Evolutionary conservation across 1,140 invertebrate species (phyloP), one percentile per base, ranked within the genome.

Genomic region (Dreissena polymorpha): DNA sequence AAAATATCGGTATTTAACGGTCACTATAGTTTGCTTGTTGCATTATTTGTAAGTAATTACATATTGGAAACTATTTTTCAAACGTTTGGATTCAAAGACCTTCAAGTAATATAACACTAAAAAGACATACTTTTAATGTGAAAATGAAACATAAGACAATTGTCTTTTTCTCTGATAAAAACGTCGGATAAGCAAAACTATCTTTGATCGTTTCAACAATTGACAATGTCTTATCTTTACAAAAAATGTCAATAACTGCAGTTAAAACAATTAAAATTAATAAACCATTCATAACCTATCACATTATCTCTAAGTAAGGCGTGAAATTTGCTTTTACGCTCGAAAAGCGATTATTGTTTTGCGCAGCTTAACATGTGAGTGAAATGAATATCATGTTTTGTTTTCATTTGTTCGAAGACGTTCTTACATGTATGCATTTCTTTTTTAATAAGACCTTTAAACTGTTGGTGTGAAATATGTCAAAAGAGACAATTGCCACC

Each of bases 201-300:
- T 60, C 39, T 60, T 18, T 60, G 57, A 60, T 60, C 57, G 6
- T n/a, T 60, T 60, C 57, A 60, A 60, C 3, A 2, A 60, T 18
- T n/a, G 57, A 18, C 10, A 60, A 23, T 8, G 21, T 68, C 14
- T 27, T 50, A 39, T 70, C 39, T 6, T n/a, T 39, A 39, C 68
- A 70, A 50, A 50, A 70, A 70, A 13, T 39, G 68, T 49, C 16
- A 70, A 25, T 39, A 70, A 13, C 25, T 49, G 68, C 49, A n/a
- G 49, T 39, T 70, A 18, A 25, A 78, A 78, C 76, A 78, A 78
- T 78, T 78, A 78, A 70, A 78, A 69, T 78, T 67, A 78, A 78
- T 78, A 64, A 69, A 12, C 68, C 76, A 25, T 18, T 51, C 16
- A 13, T 0, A 18, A 27, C 50, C 68, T 69, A 78, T 70, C 76